Conservation (phyloP, 1,140 invertebrate species). For the Reticulitermes speratus region DNA sequence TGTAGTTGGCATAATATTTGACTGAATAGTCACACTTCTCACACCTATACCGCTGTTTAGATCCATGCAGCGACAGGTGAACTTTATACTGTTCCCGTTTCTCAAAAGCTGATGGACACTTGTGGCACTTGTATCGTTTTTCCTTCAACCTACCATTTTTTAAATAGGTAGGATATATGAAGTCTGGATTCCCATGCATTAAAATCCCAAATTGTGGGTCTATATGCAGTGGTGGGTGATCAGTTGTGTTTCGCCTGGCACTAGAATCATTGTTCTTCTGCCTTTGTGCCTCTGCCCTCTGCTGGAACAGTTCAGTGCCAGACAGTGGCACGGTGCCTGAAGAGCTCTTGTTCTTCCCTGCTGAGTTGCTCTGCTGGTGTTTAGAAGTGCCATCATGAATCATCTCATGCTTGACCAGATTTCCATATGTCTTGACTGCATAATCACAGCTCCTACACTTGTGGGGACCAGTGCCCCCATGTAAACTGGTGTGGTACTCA, state of each 20-base stretch:
- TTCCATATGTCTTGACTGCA: conserved; percentile 72
- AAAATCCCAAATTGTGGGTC: conserved; percentile 66
- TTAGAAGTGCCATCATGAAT: conserved; percentile 49
- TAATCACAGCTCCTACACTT: conserved; percentile 84
- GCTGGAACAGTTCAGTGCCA: conserved; percentile 61
- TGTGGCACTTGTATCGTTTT: conserved; percentile 78
- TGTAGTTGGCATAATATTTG: conserved; percentile 79
- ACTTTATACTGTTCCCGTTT: conserved; percentile 82
- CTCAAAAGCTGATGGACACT: conserved; percentile 86
- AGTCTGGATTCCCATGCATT: conserved; percentile 72
- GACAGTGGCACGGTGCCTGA: conserved; percentile 55
- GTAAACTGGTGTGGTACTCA: conserved; percentile 70
- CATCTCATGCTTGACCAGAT: conserved; percentile 71
- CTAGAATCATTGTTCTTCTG: conserved; percentile 7
- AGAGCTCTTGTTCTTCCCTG: conserved; percentile 8
- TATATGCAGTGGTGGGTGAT: conserved; percentile 42
- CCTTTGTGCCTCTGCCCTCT: conserved; percentile 57
- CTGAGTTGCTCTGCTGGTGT: not conserved
- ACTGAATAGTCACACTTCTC: conserved; percentile 86
- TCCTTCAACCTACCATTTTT: conserved; percentile 73
- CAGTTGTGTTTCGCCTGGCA: not conserved
- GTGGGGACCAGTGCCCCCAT: conserved; percentile 65
- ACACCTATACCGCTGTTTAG: conserved; percentile 80
- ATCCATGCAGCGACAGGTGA: conserved; percentile 79
- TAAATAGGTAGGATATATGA: conserved; percentile 71